A percentile compares a stretch with the other conserved stretches of the same genome.
phyloP scores from a whole-genome alignment of 2,888 invertebrate genomes.

The Argyra leucocephala region DNA sequence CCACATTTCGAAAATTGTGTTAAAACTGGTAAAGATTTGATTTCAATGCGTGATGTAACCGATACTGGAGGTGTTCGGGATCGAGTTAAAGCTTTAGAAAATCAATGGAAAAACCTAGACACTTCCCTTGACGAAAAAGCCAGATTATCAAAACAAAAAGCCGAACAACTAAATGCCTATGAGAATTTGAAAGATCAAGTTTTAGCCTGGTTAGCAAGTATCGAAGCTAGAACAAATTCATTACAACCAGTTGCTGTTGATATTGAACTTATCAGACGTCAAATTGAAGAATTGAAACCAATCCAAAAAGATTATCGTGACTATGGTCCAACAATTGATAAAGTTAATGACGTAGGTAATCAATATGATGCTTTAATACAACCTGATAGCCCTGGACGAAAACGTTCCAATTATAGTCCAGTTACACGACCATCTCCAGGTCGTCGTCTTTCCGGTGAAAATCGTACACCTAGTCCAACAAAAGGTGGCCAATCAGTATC shows the following conservation, averaged over 20 bases:
- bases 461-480: conserved; percentile 73
- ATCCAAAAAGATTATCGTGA: conserved; percentile 82
- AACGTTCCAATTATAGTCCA: conserved; percentile 69
- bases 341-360: conserved; percentile 78
- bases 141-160: conserved; percentile 69
- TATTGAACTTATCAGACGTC: conserved; percentile 70
- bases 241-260: conserved; percentile 82
- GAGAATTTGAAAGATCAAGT: conserved; percentile 72
- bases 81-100: conserved; percentile 75
- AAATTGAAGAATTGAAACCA: conserved; percentile 75
- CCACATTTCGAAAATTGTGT: conserved; percentile 68
- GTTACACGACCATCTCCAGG: conserved; percentile 65
- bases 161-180: conserved; percentile 78
- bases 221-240: conserved; percentile 65
- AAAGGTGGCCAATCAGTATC: conserved; percentile 55
- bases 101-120: conserved; percentile 81
- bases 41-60: conserved; percentile 77
- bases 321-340: conserved; percentile 75
- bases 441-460: conserved; percentile 47
- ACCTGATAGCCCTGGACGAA: conserved; percentile 69
- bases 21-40: conserved; percentile 67
- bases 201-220: conserved; percentile 71
- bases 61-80: conserved; percentile 76
- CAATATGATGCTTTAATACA: conserved; percentile 74
- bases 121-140: conserved; percentile 74